Evolutionary conservation across 2,113 vertebrate genomes (phyloP), one percentile per base, ranked within the genome.

Genomic region (Nannospalax galili): DNA sequence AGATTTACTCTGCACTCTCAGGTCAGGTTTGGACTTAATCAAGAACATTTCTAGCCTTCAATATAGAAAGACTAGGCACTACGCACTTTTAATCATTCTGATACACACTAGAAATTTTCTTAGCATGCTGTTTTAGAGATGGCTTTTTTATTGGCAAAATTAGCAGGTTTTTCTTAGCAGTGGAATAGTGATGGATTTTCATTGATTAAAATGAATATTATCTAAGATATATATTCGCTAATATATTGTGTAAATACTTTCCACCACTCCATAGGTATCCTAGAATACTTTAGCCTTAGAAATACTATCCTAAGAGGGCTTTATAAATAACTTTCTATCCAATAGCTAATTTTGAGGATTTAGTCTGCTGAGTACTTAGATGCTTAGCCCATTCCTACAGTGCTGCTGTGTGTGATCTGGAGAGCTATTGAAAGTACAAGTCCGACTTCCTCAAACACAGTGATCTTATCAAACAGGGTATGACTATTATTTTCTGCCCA

Each of bases 191-290:
- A 85, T 22, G 10, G 9, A 9, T 74, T 95, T 84, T 75, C 69
- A 30, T 65, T 92, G 30, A 80, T 40, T 90, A 75, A 95, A 88
- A 62, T 80, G 64, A 84, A 65, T 62, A 52, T 58, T 65, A 58
- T 60, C 81, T 74, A 90, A 80, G 19, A 84, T 17, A 2, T 15
- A 37, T 26, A 40, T 32, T 85, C 10, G 52, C 9, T 90, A 64
- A 56, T 17, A 14, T 75, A 90, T 48, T 69, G 22, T 56, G 56
- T 60, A 90, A 26, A 60, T 20, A 32, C 40, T 88, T 79, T 48
- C 17, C 6, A 32, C 8, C 19, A 56, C 16, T 81, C 35, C 35
- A 40, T 37, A 2, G 30, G 4, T 40, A 52, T 35, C 16, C 22
- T 62, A n/a, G 65, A 58, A 84, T 86, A 30, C 2, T 32, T 91